These are phyloP conservation scores for Iselma pallidipennis DNA, from an alignment of 2,888 invertebrate genomes.

Conservation along the genomic window DNA sequence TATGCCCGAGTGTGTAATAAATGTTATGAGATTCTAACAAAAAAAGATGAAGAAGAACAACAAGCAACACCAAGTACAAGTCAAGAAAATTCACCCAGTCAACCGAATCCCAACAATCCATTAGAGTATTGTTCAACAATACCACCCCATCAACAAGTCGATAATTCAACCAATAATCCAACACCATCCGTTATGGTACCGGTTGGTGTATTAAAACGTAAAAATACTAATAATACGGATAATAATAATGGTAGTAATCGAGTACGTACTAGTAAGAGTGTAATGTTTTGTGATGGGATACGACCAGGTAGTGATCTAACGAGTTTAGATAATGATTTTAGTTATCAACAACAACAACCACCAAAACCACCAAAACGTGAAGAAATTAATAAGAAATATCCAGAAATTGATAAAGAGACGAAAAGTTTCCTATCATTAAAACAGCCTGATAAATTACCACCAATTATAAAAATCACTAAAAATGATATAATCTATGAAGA, in stretches of 20 bases:
- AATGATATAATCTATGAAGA: slow-evolving; percentile 55
- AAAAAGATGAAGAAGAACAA: slow-evolving; percentile 6
- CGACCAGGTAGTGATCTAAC: slow-evolving; percentile 85
- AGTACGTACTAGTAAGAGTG: slow-evolving; percentile 68
- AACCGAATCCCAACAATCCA: slow-evolving; percentile 84
- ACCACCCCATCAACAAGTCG: slow-evolving; percentile 75
- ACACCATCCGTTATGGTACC: slow-evolving; percentile 80
- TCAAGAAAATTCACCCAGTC: slow-evolving; percentile 40
- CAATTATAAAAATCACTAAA: slow-evolving; percentile 60
- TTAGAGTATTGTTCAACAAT: slow-evolving; percentile 86
- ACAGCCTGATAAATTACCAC: slow-evolving; percentile 57
- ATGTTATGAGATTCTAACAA: slow-evolving; percentile 64
- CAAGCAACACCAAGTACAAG: neutral
- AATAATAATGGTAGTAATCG: slow-evolving; percentile 52
- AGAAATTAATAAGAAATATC: slow-evolving; percentile 29
- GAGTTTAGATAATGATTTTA: slow-evolving; percentile 69
- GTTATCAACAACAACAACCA: slow-evolving; percentile 17
- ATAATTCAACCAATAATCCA: slow-evolving; percentile 54
- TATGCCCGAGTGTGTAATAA: slow-evolving; percentile 78
- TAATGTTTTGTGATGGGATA: slow-evolving; percentile 89
- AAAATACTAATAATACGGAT: slow-evolving; percentile 56
- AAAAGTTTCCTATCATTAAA: slow-evolving; percentile 61
- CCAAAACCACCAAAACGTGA: slow-evolving; percentile 1
- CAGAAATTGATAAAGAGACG: slow-evolving; percentile 58
- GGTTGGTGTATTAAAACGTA: slow-evolving; percentile 78